Evolutionary conservation across 2,113 vertebrate species (phyloP).

Genomic region (Eptesicus fuscus): DNA sequence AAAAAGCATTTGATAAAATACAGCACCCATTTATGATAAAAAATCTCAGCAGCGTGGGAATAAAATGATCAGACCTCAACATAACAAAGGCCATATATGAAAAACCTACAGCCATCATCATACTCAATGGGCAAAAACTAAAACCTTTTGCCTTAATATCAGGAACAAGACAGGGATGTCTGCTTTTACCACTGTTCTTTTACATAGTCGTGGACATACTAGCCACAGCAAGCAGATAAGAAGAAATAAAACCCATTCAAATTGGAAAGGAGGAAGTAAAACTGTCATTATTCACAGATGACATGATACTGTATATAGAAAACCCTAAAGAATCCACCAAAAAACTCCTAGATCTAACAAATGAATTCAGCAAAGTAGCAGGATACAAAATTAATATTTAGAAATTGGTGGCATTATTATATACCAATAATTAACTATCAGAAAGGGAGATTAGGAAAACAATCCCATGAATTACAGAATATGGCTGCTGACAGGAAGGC

Average conservation of each 20-base stretch:
- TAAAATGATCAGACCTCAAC: not conserved
- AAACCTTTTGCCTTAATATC: not conserved
- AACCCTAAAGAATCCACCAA: no score
- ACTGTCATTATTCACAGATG: not conserved
- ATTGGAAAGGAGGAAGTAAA: not conserved
- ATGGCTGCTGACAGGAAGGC: no score
- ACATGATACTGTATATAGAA: no score
- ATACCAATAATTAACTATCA: no score
- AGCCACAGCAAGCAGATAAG: not conserved
- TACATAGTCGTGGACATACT: not conserved
- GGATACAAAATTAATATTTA: no score
- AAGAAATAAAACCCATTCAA: not conserved
- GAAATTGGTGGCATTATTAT: no score
- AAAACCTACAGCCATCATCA: no score
- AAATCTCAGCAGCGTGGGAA: not conserved
- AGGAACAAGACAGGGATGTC: not conserved
- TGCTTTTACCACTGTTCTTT: not conserved
- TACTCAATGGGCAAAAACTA: no score
- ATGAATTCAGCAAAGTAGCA: no score
- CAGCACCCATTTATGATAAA: not conserved
- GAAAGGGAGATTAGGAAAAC: no score
- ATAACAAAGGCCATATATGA: not conserved
- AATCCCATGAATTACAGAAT: no score
- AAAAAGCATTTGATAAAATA: not conserved
- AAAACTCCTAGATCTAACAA: no score